phyloP scores from a whole-genome alignment of 2,888 invertebrate species.

The Camponotus fellah region DNA sequence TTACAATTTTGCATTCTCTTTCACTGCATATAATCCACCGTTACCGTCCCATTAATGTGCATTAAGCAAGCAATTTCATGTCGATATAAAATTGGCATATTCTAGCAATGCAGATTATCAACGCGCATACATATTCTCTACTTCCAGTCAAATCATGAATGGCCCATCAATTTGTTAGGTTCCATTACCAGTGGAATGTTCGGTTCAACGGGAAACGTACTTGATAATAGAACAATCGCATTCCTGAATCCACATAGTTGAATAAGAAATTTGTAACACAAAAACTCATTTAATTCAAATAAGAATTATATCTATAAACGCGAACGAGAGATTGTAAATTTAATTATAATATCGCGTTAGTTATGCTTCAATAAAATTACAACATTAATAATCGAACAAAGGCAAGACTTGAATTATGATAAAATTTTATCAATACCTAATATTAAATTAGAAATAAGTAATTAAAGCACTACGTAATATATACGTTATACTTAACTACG shows the following conservation, averaged over 20 bases:
- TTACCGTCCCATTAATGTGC: background rate
- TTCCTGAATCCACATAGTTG: constrained; percentile 12
- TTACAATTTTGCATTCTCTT: constrained; percentile 4
- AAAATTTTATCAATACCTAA: background rate
- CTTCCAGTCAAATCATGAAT: constrained; percentile 41
- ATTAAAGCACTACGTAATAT: background rate
- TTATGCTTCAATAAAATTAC: background rate
- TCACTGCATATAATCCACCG: background rate
- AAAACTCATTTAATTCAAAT: background rate
- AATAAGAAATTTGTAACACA: background rate
- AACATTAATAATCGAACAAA: background rate
- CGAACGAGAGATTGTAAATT: background rate
- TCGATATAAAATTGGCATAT: constrained; percentile 42
- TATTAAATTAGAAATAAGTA: constrained; percentile 12
- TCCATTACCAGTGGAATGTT: constrained; percentile 9
- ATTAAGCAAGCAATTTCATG: constrained; percentile 22
- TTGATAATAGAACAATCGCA: constrained; percentile 2
- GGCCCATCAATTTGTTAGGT: constrained; percentile 24
- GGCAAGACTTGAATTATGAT: background rate
- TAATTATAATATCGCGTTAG: background rate
- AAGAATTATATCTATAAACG: background rate
- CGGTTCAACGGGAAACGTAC: background rate
- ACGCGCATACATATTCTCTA: constrained; percentile 10
- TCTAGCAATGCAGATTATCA: constrained; percentile 64
- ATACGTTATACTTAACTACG: too few species aligned